Evolutionary conservation across 1,140 invertebrate genomes (phyloP).

Genomic region (Drosophila kurseongensis): DNA sequence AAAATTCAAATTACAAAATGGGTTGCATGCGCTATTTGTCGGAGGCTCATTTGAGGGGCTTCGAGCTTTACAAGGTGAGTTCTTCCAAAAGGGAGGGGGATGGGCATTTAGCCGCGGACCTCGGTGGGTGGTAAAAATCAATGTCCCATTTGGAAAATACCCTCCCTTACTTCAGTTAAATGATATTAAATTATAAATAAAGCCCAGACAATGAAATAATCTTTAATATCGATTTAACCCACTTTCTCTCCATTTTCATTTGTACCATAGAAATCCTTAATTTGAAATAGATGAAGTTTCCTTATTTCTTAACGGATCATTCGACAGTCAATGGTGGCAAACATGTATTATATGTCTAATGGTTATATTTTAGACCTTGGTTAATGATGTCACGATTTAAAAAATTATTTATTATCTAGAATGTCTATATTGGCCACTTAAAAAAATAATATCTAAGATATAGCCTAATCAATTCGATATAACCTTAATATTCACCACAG

Average conservation of each 20-base stretch:
- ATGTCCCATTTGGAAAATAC: slow-evolving; percentile 21
- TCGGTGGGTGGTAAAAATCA: slow-evolving; percentile 49
- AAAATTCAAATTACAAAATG: slow-evolving; percentile 51
- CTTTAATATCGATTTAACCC: slow-evolving; percentile 14
- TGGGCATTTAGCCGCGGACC: slow-evolving; percentile 1
- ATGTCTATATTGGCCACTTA: too few relatives aligned
- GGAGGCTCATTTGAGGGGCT: slow-evolving; percentile 90
- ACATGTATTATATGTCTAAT: background rate
- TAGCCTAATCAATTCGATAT: too few relatives aligned
- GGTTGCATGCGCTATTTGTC: slow-evolving; percentile 87
- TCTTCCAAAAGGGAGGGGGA: background rate
- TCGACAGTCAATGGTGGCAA: too few relatives aligned
- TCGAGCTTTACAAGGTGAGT: slow-evolving; percentile 93
- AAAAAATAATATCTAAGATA: too few relatives aligned
- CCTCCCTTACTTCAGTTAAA: slow-evolving; percentile 20
- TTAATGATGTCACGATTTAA: too few relatives aligned
- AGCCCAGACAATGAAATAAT: background rate
- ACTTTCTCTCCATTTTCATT: background rate
- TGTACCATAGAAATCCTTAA: background rate
- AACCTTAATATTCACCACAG: too few relatives aligned
- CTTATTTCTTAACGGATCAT: background rate
- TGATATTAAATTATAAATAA: slow-evolving; percentile 24
- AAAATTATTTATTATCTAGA: too few relatives aligned
- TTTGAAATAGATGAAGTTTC: background rate
- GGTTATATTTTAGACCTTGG: too few relatives aligned